Evolutionary conservation across 1,140 invertebrate genomes (phyloP).

Genomic region (Triops cancriformis): DNA sequence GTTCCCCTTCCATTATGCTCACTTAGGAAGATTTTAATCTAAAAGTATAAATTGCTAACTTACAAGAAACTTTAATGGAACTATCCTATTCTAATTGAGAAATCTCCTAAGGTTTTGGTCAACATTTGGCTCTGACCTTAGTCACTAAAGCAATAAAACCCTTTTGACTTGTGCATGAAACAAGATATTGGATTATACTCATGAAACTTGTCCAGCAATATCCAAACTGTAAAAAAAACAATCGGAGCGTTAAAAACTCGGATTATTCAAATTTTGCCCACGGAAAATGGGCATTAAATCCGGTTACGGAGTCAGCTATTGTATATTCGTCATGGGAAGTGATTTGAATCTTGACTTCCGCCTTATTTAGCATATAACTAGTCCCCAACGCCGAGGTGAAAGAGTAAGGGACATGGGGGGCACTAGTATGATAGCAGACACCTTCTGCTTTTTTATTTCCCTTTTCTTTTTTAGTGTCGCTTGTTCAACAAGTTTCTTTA

Average conservation of each 20-base stretch:
- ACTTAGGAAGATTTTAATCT: too few species aligned
- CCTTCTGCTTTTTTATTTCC: not conserved
- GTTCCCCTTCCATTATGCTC: too few species aligned
- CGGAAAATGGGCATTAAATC: not conserved
- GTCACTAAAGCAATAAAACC: too few species aligned
- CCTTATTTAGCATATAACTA: not conserved
- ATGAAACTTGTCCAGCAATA: too few species aligned
- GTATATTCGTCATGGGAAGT: not conserved
- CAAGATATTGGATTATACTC: too few species aligned
- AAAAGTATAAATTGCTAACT: too few species aligned
- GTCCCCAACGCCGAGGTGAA: not conserved
- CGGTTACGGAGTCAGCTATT: not conserved
- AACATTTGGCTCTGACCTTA: too few species aligned
- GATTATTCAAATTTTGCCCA: not conserved
- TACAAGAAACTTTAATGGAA: too few species aligned
- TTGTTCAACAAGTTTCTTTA: not conserved
- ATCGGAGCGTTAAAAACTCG: not conserved
- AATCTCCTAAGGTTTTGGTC: too few species aligned
- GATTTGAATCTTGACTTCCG: slow-evolving; percentile 3
- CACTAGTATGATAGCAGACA: not conserved
- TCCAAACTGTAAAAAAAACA: too few species aligned
- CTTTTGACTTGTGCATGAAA: too few species aligned
- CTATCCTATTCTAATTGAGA: too few species aligned
- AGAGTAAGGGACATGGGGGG: not conserved
- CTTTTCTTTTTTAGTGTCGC: not conserved